phyloP scores from a whole-genome alignment of 2,113 vertebrate species.

The Bettongia penicillata region DNA sequence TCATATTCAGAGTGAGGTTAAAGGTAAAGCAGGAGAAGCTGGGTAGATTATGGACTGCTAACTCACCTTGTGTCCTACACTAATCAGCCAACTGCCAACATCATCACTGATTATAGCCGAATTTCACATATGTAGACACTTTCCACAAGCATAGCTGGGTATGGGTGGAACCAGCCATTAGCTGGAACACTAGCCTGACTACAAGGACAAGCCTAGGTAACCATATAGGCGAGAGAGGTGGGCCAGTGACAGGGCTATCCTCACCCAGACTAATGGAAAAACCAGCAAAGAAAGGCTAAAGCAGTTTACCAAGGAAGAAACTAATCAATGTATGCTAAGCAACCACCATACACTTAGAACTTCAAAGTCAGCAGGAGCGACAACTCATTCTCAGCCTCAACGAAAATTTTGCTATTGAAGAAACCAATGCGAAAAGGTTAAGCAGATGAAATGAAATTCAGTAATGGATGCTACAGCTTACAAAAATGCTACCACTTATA shows the following conservation, averaged over 20 bases:
- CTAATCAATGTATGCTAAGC: not conserved
- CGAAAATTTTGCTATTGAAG: not conserved
- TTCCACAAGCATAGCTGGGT: not conserved
- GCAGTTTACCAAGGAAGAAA: not conserved
- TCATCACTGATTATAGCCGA: not conserved
- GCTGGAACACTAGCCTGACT: not conserved
- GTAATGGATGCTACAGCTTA: not conserved
- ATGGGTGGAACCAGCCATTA: not conserved
- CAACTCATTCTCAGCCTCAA: not conserved
- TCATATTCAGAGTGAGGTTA: not conserved
- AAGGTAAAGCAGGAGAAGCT: not conserved
- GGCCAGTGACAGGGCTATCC: not conserved
- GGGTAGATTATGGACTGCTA: not conserved
- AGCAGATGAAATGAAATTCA: not conserved
- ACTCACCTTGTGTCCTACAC: not conserved
- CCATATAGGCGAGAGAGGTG: too few relatives aligned
- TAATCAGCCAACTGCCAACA: too few relatives aligned
- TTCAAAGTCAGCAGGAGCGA: not conserved
- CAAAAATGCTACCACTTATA: not conserved
- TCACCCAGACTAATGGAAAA: not conserved
- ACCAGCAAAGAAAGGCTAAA: not conserved
- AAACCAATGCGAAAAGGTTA: not conserved
- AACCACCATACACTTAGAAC: too few relatives aligned
- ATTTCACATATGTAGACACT: not conserved
- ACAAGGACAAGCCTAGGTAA: not conserved